Evolutionary conservation across 2,888 invertebrate species (phyloP), one percentile per base, ranked within the genome.

Genomic region (Doris montereyensis): DNA sequence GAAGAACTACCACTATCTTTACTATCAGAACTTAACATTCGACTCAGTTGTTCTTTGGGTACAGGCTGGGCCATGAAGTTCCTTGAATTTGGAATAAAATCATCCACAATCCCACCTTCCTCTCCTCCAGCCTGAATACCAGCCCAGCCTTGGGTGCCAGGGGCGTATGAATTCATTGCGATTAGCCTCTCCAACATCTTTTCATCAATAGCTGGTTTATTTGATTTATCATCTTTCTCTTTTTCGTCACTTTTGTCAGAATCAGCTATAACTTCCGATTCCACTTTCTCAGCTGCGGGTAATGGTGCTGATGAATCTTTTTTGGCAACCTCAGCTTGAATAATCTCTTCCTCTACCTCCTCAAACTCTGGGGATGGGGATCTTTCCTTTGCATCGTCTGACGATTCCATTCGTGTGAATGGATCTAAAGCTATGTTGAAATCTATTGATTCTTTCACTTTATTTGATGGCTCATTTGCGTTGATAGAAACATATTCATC

Each of bases 31-130:
- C 30, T 41, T 34, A 34, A 35, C n/a, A 13, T 70, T n/a, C n/a
- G 28, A 0, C 30, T 21, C 75, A 67, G 21, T 26, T 58, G 77
- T 41, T 72, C 24, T 3, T 35, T 60, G 3, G 24, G 58, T 4
- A 58, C 35, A 10, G 58, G 30, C 24, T 77, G 75, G 60, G 79
- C 73, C 60, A 82, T 81, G 60, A 82, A 76, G 74, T 85, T 82
- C 26, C 83, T 79, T 65, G 86, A 84, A 65, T 84, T 81, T 70
- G 86, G 83, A 60, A 85, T 81, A 78, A 87, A 86, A 73, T 87
- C 86, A 67, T 87, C 85, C 21, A 83, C 76, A 24, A 84, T 71
- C 30, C 86, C 86, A 72, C 85, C 84, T 13, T 80, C 75, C 13
- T 72, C 79, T 70, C 85, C 86, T 21, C 83, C 85, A 8, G 83